phyloP scores from a whole-genome alignment of 2,113 vertebrate species.

The Conger conger region DNA sequence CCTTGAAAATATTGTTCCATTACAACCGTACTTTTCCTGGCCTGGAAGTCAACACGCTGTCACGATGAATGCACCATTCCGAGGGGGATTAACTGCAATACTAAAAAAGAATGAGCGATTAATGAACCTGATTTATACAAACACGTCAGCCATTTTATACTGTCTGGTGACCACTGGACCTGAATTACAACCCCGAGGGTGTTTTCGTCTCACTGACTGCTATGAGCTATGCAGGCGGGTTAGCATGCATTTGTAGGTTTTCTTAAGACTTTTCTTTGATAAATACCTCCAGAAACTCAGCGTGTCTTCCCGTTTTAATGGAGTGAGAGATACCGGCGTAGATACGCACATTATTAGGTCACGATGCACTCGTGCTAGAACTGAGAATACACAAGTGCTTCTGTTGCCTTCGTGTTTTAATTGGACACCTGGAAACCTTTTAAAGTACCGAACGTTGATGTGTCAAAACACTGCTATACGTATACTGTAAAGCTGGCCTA shows the following conservation, averaged over 20 bases:
- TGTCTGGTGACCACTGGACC: background rate
- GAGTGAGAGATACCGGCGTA: background rate
- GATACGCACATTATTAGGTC: background rate
- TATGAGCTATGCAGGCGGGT: background rate
- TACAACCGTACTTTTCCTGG: slow-evolving; percentile 16
- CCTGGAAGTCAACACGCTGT: background rate
- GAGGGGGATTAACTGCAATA: slow-evolving; percentile 9
- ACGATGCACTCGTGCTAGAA: background rate
- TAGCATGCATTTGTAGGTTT: background rate
- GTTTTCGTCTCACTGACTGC: background rate
- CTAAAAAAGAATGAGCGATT: background rate
- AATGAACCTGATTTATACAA: background rate
- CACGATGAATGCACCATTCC: slow-evolving; percentile 12
- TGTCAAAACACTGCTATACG: too few relatives aligned
- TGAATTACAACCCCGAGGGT: too few relatives aligned
- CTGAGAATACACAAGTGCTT: background rate
- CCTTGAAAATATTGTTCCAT: slow-evolving; percentile 8
- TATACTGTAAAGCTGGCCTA: background rate
- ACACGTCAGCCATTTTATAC: background rate
- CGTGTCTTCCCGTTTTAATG: background rate
- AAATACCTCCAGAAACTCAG: background rate
- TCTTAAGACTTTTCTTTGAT: background rate
- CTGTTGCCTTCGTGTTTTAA: background rate
- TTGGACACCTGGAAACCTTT: background rate
- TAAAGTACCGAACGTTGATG: background rate